Evolutionary conservation across 2,888 invertebrate species (phyloP).

Genomic region (Nomada flava): DNA sequence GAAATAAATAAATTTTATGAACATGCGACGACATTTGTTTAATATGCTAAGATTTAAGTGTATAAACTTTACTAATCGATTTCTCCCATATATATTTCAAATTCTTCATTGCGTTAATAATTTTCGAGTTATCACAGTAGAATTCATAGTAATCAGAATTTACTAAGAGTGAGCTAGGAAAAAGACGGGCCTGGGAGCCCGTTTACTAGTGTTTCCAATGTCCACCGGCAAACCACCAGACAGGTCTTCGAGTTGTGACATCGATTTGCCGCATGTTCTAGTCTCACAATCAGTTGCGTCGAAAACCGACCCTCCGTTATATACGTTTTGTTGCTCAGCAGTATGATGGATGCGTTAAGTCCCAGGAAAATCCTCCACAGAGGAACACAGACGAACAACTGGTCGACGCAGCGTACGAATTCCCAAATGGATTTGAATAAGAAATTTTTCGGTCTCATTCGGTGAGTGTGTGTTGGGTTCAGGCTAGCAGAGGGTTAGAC

Average conservation of each 20-base stretch:
- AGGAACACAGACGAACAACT: conserved; percentile 5
- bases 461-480: conserved; percentile 18
- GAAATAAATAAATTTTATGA: no score
- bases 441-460: conserved; percentile 20
- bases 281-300: neutral
- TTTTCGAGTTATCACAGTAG: no score
- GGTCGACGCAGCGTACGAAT: conserved; percentile 37
- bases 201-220: conserved; percentile 38
- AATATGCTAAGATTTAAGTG: no score
- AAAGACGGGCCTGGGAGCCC: conserved; percentile 14
- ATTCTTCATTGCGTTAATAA: no score
- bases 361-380: conserved; percentile 24
- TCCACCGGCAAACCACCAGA: conserved; percentile 41
- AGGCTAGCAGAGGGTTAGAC: conserved; percentile 33
- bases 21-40: no score
- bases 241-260: conserved; percentile 16
- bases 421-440: conserved; percentile 34
- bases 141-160: no score
- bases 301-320: conserved; percentile 26
- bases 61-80: no score
- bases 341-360: conserved; percentile 24
- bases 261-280: neutral
- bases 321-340: conserved; percentile 11
- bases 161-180: no score
- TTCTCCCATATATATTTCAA: no score